Conservation (phyloP, 1,140 invertebrate species). For the Brachionus manjavacas region DNA sequence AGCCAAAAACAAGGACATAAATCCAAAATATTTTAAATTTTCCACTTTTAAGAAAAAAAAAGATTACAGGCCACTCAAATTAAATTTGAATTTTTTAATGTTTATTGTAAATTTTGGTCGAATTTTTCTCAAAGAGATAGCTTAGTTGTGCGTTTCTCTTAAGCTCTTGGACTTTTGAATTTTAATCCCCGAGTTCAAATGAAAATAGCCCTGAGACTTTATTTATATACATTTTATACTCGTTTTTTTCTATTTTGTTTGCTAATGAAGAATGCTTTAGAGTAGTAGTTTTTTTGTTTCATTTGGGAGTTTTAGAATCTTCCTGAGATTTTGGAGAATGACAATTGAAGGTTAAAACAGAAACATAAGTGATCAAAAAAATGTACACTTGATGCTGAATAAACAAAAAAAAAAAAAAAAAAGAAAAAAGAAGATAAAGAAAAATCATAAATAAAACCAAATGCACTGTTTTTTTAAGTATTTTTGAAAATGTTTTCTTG, state of each 20-base stretch:
- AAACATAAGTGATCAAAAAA: conserved; percentile 2
- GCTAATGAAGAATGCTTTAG: not conserved
- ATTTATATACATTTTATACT: conserved; percentile 26
- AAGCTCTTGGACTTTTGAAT: not conserved
- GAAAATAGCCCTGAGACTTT: conserved; percentile 19
- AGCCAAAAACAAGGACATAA: conserved; percentile 39
- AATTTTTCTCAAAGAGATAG: not conserved
- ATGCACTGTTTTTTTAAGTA: conserved; percentile 27
- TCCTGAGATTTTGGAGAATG: conserved; percentile 29
- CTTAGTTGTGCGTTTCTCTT: conserved; percentile 17
- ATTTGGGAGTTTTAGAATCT: not conserved
- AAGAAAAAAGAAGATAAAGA: not conserved
- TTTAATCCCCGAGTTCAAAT: conserved; percentile 8
- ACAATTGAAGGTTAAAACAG: not conserved
- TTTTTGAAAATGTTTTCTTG: conserved; percentile 11
- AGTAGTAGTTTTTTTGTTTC: not conserved
- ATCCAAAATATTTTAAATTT: not conserved
- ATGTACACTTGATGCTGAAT: conserved; percentile 18
- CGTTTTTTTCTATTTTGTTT: not conserved
- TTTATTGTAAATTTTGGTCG: not conserved
- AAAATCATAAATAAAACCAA: conserved; percentile 1
- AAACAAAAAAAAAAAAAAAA: not conserved
- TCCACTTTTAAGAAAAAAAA: not conserved
- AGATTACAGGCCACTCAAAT: conserved; percentile 38
- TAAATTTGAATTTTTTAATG: conserved; percentile 16